Evolutionary conservation across 2,113 vertebrate genomes (phyloP).

Genomic region (Silurus meridionalis): DNA sequence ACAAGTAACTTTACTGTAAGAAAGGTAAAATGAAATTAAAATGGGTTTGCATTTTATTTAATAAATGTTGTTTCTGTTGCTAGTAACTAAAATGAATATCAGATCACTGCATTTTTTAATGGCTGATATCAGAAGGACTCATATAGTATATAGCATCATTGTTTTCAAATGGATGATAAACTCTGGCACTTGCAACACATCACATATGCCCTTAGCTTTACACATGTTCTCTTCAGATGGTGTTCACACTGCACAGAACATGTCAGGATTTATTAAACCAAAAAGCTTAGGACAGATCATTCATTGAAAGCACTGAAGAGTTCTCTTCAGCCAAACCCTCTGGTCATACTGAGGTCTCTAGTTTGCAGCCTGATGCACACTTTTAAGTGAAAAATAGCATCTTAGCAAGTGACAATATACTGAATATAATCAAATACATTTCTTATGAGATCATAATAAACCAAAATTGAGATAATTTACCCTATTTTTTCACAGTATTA

Average conservation of each 20-base stretch:
- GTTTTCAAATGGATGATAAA: background rate
- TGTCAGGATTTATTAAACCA: constrained; percentile 4
- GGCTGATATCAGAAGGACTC: background rate
- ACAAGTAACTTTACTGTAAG: background rate
- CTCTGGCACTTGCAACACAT: background rate
- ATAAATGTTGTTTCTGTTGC: background rate
- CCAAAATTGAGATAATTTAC: too few species aligned
- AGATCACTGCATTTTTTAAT: background rate
- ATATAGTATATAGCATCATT: background rate
- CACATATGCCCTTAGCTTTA: background rate
- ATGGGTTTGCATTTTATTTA: background rate
- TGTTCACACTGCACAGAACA: constrained; percentile 33
- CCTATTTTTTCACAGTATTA: too few species aligned
- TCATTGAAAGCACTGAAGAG: background rate
- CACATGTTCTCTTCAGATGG: constrained; percentile 8
- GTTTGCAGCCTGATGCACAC: background rate
- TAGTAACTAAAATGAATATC: background rate
- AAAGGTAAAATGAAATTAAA: background rate
- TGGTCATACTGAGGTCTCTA: background rate
- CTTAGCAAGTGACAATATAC: too few species aligned
- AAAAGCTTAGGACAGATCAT: background rate
- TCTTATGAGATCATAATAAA: too few species aligned
- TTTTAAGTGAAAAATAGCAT: background rate
- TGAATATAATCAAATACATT: too few species aligned
- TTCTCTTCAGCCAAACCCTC: background rate